Conservation (phyloP, 2,113 vertebrate genomes). For the Tichodroma muraria region DNA sequence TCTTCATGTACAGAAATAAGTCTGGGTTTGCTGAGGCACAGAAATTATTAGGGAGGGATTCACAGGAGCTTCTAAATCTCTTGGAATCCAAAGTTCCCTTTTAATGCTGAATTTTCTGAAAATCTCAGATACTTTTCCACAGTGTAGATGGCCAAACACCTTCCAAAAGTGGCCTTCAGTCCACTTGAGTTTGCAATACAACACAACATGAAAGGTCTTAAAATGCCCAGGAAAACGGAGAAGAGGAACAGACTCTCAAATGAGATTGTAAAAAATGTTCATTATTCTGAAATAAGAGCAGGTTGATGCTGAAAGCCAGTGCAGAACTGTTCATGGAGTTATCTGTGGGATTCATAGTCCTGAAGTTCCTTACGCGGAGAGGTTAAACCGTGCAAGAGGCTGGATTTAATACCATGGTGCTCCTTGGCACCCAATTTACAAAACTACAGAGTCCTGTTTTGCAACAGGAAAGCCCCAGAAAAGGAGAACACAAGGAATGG, state of each 20-base stretch:
- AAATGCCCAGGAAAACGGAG: neutral
- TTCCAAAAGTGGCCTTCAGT: neutral
- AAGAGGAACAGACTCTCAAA: neutral
- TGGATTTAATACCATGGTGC: neutral
- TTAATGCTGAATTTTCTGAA: neutral
- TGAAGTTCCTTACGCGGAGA: neutral
- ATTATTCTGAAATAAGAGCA: neutral
- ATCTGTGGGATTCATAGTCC: neutral
- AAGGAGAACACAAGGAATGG: too few species aligned
- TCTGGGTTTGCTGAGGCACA: neutral
- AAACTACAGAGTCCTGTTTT: rapidly evolving
- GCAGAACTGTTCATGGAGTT: neutral
- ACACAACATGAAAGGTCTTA: neutral
- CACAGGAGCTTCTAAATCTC: neutral
- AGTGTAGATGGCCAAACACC: too few species aligned
- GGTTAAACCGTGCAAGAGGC: neutral
- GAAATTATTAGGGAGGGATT: neutral
- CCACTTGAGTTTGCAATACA: too few species aligned
- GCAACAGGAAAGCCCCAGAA: neutral
- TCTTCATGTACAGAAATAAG: constrained; percentile 10
- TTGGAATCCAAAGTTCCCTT: neutral
- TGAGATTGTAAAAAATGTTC: neutral
- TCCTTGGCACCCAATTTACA: neutral
- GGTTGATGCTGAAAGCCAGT: neutral
- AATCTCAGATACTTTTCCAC: neutral